Percentiles rank a stretch among this genome's conserved stretches.
phyloP scores from a whole-genome alignment of 2,113 vertebrate species.

The Tinamus guttatus region DNA sequence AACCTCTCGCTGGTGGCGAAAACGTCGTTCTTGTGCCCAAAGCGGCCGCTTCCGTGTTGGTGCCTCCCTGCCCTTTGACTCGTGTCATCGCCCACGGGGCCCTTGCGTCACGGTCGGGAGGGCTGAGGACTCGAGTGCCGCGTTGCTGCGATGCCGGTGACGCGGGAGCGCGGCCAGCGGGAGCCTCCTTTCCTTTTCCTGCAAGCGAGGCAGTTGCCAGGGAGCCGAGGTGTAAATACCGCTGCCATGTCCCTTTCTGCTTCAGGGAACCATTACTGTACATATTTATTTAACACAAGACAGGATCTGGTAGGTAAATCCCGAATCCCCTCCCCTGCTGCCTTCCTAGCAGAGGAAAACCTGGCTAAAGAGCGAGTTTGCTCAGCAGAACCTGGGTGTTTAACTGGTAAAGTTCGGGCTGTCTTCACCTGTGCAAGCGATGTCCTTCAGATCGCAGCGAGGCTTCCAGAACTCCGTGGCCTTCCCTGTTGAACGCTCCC shows the following conservation, averaged over 20 bases:
- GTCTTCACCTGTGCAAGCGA: not conserved
- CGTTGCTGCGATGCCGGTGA: not conserved
- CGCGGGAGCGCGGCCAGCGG: conserved; percentile 46
- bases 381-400: not conserved
- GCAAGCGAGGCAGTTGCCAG: not conserved
- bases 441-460: not conserved
- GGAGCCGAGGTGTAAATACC: not conserved
- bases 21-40: not conserved
- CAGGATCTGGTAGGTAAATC: not conserved
- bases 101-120: not conserved
- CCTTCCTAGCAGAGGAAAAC: not conserved
- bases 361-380: not conserved
- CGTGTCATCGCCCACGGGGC: not conserved
- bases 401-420: not conserved
- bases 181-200: conserved; percentile 66
- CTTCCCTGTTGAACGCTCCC: not conserved
- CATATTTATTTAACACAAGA: not conserved
- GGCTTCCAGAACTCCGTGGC: not conserved
- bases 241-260: not conserved
- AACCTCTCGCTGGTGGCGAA: not conserved
- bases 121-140: not conserved
- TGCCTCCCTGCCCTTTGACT: not conserved
- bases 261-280: not conserved
- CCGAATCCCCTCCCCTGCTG: not conserved
- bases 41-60: not conserved